Percentiles rank a stretch among this genome's conserved stretches.
Conservation (phyloP, 2,888 invertebrate genomes). For the Octodonta nipae region DNA sequence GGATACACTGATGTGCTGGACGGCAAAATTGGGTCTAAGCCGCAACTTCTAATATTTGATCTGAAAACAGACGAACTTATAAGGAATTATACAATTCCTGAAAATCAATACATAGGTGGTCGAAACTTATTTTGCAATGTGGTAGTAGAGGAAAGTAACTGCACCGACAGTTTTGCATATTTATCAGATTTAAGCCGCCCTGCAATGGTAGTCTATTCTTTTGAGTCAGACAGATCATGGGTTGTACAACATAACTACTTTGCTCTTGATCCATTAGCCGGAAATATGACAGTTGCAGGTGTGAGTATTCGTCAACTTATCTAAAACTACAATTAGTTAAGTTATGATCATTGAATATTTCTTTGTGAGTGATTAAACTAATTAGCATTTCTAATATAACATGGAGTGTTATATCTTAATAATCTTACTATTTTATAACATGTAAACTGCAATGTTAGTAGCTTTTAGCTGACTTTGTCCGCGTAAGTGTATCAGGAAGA, state of each 20-base stretch:
- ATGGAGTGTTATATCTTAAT: too few species aligned
- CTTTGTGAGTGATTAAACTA: too few species aligned
- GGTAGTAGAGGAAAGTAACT: slow-evolving; percentile 52
- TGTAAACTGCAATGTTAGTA: too few species aligned
- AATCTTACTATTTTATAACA: too few species aligned
- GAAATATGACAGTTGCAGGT: slow-evolving; percentile 59
- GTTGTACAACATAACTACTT: slow-evolving; percentile 40
- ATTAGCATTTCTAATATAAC: too few species aligned
- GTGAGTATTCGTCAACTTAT: slow-evolving; percentile 26
- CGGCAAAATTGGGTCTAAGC: slow-evolving; percentile 34
- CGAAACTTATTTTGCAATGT: slow-evolving; percentile 64
- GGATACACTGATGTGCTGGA: slow-evolving; percentile 50
- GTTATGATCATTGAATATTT: too few species aligned
- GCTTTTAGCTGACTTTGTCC: too few species aligned
- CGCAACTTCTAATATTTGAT: slow-evolving; percentile 59
- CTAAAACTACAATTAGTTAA: too few species aligned
- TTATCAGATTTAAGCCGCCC: slow-evolving; percentile 56
- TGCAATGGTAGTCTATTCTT: slow-evolving; percentile 63
- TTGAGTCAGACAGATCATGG: slow-evolving; percentile 59
- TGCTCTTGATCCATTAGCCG: slow-evolving; percentile 47
- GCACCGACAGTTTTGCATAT: slow-evolving; percentile 58
- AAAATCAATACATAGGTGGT: slow-evolving; percentile 36
- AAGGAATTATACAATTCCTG: slow-evolving; percentile 51
- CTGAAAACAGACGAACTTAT: slow-evolving; percentile 55
- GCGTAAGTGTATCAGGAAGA: too few species aligned